These are phyloP conservation scores for Salvelinus namaycush DNA, from an alignment of 2,113 vertebrate species.

Conservation along the genomic window DNA sequence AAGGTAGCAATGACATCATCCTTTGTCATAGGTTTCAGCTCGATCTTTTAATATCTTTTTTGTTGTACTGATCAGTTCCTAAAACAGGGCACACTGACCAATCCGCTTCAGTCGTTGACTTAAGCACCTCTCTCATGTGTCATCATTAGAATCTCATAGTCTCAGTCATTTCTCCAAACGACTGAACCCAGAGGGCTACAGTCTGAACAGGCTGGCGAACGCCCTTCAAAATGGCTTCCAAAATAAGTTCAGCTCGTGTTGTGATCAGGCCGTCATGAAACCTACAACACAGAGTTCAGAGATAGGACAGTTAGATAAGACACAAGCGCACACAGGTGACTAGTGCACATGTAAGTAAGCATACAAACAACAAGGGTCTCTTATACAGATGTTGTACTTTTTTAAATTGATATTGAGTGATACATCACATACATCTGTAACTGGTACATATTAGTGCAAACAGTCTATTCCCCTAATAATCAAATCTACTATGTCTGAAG, in stretches of 20 bases:
- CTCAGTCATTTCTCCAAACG: conserved; percentile 42
- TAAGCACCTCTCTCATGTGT: background rate
- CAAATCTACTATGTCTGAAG: background rate
- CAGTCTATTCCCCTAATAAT: background rate
- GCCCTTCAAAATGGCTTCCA: conserved; percentile 59
- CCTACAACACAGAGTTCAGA: conserved; percentile 58
- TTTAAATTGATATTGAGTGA: background rate
- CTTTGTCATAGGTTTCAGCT: background rate
- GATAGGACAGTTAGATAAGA: background rate
- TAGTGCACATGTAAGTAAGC: background rate
- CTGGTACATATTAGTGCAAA: background rate
- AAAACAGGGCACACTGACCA: background rate
- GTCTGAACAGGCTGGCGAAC: conserved; percentile 43
- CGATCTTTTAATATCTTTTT: background rate
- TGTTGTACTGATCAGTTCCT: background rate
- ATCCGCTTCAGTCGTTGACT: background rate
- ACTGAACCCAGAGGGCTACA: conserved; percentile 40
- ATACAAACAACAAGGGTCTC: conserved; percentile 1
- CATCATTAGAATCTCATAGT: conserved; percentile 6
- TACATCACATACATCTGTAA: background rate
- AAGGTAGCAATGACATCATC: background rate
- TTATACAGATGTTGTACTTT: background rate
- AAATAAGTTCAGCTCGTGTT: conserved; percentile 69
- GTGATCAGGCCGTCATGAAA: conserved; percentile 76
- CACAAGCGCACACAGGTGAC: conserved; percentile 8